Evolutionary conservation across 2,113 vertebrate genomes (phyloP), one percentile per base, ranked within the genome.

Genomic region (Harpagus bidentatus): DNA sequence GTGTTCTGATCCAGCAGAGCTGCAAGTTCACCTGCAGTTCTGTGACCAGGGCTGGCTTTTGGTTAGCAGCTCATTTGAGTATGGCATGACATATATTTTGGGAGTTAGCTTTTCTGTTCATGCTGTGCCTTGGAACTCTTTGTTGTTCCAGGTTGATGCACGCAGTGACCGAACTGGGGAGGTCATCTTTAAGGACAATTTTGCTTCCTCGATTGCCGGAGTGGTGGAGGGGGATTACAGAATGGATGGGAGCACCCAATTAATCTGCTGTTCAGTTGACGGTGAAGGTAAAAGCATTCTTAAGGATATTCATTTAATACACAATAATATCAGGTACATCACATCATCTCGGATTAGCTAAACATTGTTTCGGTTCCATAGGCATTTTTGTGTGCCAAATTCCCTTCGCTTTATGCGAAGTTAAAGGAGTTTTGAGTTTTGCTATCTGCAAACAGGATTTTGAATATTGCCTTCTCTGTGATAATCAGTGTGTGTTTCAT

Each of bases 181-280:
- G 88, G 99, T 99, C 71, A 99, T 99, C 97, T 99, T 99, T 97
- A 99, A 99, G 96, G 99, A 99, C 97, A 99, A 99, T 97, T 99
- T 99, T 95, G 98, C 99, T 63, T 99, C 99, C 16, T 99, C 99
- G 2, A 93, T 99, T 86, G 99, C 99, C 20, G 99, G 99, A 47
- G 98, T 99, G 90, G 98, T 99, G 56, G 99, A 99, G 81, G 99
- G 99, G 42, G 99, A 99, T 98, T 99, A 99, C 97, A 98, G 99
- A 84, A 98, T 99, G 99, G 99, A 99, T 85, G 99, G 99, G 85
- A 99, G 99, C 63, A 96, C 97, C 13, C 99, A 99, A 94, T 97
- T 99, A 47, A 99, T 99, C 98, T 99, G 99, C 97, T 98, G 99
- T 88, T 99, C 99, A 6, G 96, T 99, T 83, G 99, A 99, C 6